A percentile compares a stretch with the other conserved stretches of the same genome.
phyloP scores from a whole-genome alignment of 2,797 vertebrate genomes.

The Phylloscopus collybita region DNA sequence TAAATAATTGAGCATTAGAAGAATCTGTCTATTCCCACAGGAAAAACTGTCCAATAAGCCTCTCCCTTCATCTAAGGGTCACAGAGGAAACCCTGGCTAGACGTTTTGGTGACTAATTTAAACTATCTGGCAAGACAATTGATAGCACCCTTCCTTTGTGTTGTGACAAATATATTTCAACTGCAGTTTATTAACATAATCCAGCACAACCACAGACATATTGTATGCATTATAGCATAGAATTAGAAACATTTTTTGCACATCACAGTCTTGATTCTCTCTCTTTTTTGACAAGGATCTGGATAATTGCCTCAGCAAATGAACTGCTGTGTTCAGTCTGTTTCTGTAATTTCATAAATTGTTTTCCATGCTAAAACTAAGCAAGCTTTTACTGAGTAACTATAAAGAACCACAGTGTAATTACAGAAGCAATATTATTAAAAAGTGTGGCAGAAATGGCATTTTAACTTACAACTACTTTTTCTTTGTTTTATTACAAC shows the following conservation, averaged over 20 bases:
- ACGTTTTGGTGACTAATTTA: conserved; percentile 83
- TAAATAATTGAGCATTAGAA: conserved; percentile 63
- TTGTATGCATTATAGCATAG: conserved; percentile 81
- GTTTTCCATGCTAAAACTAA: conserved; percentile 81
- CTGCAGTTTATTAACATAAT: conserved; percentile 84
- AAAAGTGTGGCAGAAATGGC: conserved; percentile 86
- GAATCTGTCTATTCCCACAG: conserved; percentile 62
- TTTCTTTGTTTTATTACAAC: conserved; percentile 85
- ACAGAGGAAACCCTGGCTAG: conserved; percentile 86
- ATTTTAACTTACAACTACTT: conserved; percentile 84
- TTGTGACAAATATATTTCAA: conserved; percentile 90
- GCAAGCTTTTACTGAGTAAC: conserved; percentile 84
- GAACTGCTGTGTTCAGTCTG: conserved; percentile 78
- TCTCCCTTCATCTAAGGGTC: conserved; percentile 77
- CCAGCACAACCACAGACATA: conserved; percentile 84
- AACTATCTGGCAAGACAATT: conserved; percentile 83
- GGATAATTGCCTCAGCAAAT: conserved; percentile 82
- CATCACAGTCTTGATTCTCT: conserved; percentile 74
- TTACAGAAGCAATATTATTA: conserved; percentile 86
- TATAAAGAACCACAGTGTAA: conserved; percentile 84
- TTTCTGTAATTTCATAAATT: conserved; percentile 88
- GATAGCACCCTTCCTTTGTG: conserved; percentile 84
- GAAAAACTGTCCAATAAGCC: conserved; percentile 64
- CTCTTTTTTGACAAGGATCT: conserved; percentile 79
- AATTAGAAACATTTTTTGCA: conserved; percentile 82